Percentiles rank a stretch among this genome's conserved stretches.
Evolutionary conservation across 1,140 invertebrate species (phyloP).

Genomic region (Drosophila seguyi): DNA sequence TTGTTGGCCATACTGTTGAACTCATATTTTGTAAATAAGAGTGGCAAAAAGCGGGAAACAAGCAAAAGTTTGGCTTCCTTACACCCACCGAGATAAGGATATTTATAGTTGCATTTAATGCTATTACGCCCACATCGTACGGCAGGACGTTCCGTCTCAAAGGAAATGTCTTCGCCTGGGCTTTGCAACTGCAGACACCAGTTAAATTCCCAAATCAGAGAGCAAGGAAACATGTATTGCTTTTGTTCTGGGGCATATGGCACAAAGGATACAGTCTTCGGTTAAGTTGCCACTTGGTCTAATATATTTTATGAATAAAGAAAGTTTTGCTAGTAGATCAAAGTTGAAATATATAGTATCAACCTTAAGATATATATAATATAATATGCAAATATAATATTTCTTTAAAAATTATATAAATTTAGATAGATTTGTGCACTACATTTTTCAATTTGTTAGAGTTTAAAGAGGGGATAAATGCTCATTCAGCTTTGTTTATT

Average conservation of each 20-base stretch:
- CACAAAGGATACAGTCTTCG: conserved; percentile 18
- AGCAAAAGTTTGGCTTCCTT: conserved; percentile 31
- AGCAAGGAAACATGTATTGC: conserved; percentile 44
- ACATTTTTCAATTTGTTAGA: background rate
- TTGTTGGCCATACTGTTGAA: conserved; percentile 40
- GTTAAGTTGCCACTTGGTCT: conserved; percentile 33
- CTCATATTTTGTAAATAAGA: conserved; percentile 35
- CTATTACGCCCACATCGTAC: conserved; percentile 26
- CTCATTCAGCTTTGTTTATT: conserved; percentile 12
- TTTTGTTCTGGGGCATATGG: conserved; percentile 51
- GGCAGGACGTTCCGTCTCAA: conserved; percentile 32
- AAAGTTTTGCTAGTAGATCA: background rate
- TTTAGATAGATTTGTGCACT: no score
- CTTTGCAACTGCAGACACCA: conserved; percentile 23
- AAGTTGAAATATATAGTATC: background rate
- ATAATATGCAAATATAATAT: background rate
- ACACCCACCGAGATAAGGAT: conserved; percentile 11
- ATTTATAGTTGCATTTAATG: conserved; percentile 48
- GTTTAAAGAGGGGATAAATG: background rate
- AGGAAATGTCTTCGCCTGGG: conserved; percentile 47
- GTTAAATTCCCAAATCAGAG: conserved; percentile 18
- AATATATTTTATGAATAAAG: background rate
- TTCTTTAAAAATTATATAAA: background rate
- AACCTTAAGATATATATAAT: no score
- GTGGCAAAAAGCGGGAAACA: conserved; percentile 17